Base-by-base conservation (phyloP, 2,113 vertebrate genomes). In the Panthera uncia region DNA sequence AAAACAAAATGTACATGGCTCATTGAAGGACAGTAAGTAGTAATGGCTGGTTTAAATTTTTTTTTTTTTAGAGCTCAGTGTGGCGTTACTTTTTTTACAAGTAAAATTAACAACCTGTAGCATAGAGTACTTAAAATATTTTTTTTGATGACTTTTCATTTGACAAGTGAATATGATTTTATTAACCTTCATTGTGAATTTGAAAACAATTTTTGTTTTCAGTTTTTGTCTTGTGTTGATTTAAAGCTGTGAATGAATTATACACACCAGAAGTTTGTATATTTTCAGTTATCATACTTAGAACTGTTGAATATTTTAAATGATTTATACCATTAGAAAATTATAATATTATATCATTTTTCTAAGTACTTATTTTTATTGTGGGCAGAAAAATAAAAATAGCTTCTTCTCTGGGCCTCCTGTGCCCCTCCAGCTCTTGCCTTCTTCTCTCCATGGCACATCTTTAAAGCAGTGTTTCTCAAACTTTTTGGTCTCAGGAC, bases 1-100 rank as follows among this genome's bases (percentile, higher is more conserved):
- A 99, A 99, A 98, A 99, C 99, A 2, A 99, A 99, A 94, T 99
- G 99, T 97, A 99, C 99, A 0, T 99, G 99, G 99, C 99, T 99
- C 3, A 99, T 99, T 69, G 99, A 99, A 97, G 99, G 99, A 98
- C 99, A 99, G 99, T 99, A 98, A 99, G 99, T 99, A 50, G 1
- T 45, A 84, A 96, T 97, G 61, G 33, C 52, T 94, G 23, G 69
- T 81, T 91, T 31, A 79, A 31, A 33, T 38, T 66, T 66, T 91
- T 73, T 91, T 90, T 68, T 93, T 80, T 91, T 66, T 69, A 92
- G 21, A 84, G 9, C 63, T 90, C 50, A 83, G 36, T 95, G 41
- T 93, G 48, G 9, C 31, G 90, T 61, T 92, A 76, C 33, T 84
- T 91, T 87, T 88, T n/a, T 50, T 84, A 36, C 4, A 71, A 92